Evolutionary conservation across 2,888 invertebrate genomes (phyloP).

Genomic region (Ernsta delagoae): DNA sequence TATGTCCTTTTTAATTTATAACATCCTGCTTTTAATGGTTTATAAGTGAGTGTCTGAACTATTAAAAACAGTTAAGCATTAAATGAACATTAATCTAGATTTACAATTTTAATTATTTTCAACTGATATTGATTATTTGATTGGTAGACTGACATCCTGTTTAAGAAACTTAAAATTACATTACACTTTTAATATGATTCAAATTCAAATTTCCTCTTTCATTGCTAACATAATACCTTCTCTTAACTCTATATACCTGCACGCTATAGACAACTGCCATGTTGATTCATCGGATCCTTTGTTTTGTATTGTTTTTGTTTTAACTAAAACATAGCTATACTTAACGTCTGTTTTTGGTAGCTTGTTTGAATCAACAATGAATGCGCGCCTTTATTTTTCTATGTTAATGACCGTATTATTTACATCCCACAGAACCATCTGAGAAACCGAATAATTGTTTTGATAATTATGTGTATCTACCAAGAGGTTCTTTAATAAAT

Average conservation of each 20-base stretch:
- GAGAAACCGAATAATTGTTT: not conserved
- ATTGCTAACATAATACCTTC: not conserved
- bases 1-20: too few relatives aligned
- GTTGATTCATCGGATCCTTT: not conserved
- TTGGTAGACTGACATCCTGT: too few relatives aligned
- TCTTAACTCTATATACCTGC: not conserved
- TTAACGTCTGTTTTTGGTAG: constrained; percentile 79
- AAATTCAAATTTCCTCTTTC: not conserved
- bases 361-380: constrained; percentile 65
- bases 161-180: too few relatives aligned
- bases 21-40: too few relatives aligned
- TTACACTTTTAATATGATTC: too few relatives aligned
- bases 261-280: not conserved
- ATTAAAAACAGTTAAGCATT: too few relatives aligned
- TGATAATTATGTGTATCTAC: not conserved
- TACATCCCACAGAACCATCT: not conserved
- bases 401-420: constrained; percentile 54
- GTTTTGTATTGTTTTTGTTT: constrained; percentile 59
- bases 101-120: too few relatives aligned
- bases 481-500: not conserved
- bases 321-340: constrained; percentile 67
- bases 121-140: too few relatives aligned
- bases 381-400: constrained; percentile 59
- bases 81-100: too few relatives aligned
- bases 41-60: too few relatives aligned